A percentile compares a stretch with the other conserved stretches of the same genome.
These are phyloP conservation scores for Myotis davidii DNA, from an alignment of 2,113 vertebrate species.

Conservation along the genomic window DNA sequence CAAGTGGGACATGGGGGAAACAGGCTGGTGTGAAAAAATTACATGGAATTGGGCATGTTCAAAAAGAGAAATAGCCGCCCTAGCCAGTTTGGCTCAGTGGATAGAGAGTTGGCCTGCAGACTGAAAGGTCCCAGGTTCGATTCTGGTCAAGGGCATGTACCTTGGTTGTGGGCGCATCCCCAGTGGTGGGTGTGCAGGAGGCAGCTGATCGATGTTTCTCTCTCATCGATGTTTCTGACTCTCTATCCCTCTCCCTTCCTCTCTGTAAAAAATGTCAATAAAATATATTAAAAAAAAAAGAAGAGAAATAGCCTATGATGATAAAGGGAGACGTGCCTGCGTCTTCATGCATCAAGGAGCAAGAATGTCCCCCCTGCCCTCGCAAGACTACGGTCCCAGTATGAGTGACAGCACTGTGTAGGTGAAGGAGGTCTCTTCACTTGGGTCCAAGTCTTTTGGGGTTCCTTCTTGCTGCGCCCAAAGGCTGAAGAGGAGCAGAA, in stretches of 20 bases:
- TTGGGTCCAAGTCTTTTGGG: not conserved
- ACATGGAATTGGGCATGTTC: not conserved
- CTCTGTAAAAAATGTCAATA: too few relatives aligned
- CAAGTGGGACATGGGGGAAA: not conserved
- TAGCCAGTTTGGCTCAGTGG: too few relatives aligned
- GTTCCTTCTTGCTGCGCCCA: not conserved
- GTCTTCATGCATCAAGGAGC: too few relatives aligned
- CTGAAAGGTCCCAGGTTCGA: too few relatives aligned
- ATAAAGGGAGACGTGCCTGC: not conserved
- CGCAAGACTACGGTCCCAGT: not conserved
- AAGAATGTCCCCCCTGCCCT: not conserved
- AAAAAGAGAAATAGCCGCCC: not conserved
- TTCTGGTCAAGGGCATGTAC: too few relatives aligned
- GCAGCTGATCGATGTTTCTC: too few relatives aligned
- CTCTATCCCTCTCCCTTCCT: too few relatives aligned
- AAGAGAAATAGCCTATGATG: not conserved
- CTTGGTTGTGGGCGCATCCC: too few relatives aligned
- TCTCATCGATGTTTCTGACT: too few relatives aligned
- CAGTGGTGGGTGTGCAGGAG: too few relatives aligned
- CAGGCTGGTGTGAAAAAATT: not conserved
- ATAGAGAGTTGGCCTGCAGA: too few relatives aligned
- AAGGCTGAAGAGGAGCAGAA: not conserved
- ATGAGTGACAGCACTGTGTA: not conserved
- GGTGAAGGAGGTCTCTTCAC: not conserved
- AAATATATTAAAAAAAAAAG: not conserved